These are phyloP conservation scores for Candidula unifasciata DNA, from an alignment of 2,888 invertebrate species.

Conservation along the genomic window DNA sequence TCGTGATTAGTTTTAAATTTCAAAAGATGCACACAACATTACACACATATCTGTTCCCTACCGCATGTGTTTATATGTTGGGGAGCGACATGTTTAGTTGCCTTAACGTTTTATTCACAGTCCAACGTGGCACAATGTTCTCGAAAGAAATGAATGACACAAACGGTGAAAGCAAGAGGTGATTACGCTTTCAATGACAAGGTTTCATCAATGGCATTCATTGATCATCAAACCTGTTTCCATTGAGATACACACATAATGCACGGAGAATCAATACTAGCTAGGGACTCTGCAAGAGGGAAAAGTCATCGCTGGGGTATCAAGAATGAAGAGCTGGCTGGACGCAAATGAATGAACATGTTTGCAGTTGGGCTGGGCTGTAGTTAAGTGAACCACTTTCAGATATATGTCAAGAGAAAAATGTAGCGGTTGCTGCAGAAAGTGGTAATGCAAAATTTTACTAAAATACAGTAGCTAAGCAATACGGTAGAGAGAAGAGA, in stretches of 20 bases:
- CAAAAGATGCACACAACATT: too few relatives aligned
- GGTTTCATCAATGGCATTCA: constrained; percentile 24
- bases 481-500: too few relatives aligned
- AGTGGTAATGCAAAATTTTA: too few relatives aligned
- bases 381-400: too few relatives aligned
- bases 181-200: constrained; percentile 17
- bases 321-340: neutral
- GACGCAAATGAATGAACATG: neutral
- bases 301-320: neutral
- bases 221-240: constrained; percentile 13
- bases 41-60: too few relatives aligned
- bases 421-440: too few relatives aligned
- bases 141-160: constrained; percentile 19
- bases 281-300: neutral
- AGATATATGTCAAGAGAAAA: too few relatives aligned
- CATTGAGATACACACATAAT: constrained; percentile 38
- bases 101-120: too few relatives aligned
- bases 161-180: constrained; percentile 9
- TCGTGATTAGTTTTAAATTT: too few relatives aligned
- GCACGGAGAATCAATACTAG: constrained; percentile 3
- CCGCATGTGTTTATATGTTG: too few relatives aligned
- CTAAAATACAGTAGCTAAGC: too few relatives aligned
- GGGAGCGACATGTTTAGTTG: too few relatives aligned
- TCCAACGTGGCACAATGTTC: neutral
- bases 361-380: neutral